These are phyloP conservation scores for Nycticebus coucang DNA, from an alignment of 2,113 vertebrate species.

Conservation along the genomic window DNA sequence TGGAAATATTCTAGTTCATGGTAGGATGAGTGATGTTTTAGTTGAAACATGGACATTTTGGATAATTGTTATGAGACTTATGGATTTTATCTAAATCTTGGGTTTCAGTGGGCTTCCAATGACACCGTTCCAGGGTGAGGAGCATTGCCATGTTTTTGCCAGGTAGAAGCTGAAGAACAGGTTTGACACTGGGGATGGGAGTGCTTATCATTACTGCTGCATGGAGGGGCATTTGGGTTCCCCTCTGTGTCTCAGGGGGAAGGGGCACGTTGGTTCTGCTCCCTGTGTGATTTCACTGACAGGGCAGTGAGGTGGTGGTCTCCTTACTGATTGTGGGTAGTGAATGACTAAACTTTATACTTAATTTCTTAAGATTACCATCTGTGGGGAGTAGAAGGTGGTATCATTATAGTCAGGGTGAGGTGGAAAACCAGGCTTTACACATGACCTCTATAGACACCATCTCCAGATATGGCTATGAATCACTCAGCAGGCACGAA, in stretches of 20 bases:
- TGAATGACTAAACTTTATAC: background rate
- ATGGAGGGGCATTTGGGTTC: background rate
- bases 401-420: background rate
- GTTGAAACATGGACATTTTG: background rate
- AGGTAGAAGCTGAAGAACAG: background rate
- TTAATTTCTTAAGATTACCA: background rate
- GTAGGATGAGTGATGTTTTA: background rate
- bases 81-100: background rate
- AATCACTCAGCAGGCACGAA: background rate
- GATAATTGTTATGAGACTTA: background rate
- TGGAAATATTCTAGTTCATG: background rate
- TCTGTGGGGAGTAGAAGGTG: rapidly evolving
- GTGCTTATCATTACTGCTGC: background rate
- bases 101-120: background rate
- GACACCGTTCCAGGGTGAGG: rapidly evolving
- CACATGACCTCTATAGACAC: background rate
- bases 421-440: background rate
- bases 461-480: background rate
- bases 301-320: background rate
- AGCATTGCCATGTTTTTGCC: background rate
- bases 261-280: background rate
- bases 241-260: rapidly evolving
- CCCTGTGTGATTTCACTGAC: background rate
- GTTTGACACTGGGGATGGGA: rapidly evolving
- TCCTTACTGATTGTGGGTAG: background rate